Conservation (phyloP, 2,888 invertebrate species). For the Cheilosia vulpina region DNA sequence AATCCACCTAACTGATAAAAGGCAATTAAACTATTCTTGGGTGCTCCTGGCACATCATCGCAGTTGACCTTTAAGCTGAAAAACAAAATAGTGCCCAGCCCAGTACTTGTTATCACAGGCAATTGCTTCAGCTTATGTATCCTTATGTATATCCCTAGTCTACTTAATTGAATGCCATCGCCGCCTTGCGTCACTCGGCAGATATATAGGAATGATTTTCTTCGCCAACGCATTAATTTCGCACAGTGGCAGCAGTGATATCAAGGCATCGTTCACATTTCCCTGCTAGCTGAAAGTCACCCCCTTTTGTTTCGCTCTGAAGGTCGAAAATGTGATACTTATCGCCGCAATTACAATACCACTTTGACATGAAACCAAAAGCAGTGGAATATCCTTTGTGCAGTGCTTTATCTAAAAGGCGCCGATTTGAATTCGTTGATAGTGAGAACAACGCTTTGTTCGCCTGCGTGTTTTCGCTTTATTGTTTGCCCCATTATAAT, state of each 20-base stretch:
- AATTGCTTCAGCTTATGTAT: slow-evolving; percentile 14
- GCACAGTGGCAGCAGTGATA: slow-evolving; percentile 13
- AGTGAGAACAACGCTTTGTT: slow-evolving; percentile 26
- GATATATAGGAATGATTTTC: not conserved
- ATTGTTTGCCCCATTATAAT: not conserved
- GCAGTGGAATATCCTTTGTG: slow-evolving; percentile 22
- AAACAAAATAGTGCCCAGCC: slow-evolving; percentile 7
- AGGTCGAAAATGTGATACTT: slow-evolving; percentile 46
- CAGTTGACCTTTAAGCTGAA: slow-evolving; percentile 7
- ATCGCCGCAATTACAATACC: slow-evolving; percentile 42
- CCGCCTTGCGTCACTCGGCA: slow-evolving; percentile 5
- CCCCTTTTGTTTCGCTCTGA: slow-evolving; percentile 6
- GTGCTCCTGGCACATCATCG: slow-evolving; percentile 40
- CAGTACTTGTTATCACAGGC: slow-evolving; percentile 19
- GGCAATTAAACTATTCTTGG: slow-evolving; percentile 53
- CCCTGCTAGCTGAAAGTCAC: not conserved
- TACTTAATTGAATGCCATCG: slow-evolving; percentile 4
- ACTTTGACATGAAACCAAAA: slow-evolving; percentile 43
- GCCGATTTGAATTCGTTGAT: slow-evolving; percentile 65
- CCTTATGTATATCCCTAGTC: not conserved
- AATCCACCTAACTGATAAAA: slow-evolving; percentile 59
- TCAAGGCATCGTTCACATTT: slow-evolving; percentile 10
- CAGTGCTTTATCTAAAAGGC: slow-evolving; percentile 43
- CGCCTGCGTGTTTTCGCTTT: not conserved
- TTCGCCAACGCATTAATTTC: slow-evolving; percentile 8